These are phyloP conservation scores for Uloborus diversus DNA, from an alignment of 1,140 invertebrate genomes.

Conservation along the genomic window DNA sequence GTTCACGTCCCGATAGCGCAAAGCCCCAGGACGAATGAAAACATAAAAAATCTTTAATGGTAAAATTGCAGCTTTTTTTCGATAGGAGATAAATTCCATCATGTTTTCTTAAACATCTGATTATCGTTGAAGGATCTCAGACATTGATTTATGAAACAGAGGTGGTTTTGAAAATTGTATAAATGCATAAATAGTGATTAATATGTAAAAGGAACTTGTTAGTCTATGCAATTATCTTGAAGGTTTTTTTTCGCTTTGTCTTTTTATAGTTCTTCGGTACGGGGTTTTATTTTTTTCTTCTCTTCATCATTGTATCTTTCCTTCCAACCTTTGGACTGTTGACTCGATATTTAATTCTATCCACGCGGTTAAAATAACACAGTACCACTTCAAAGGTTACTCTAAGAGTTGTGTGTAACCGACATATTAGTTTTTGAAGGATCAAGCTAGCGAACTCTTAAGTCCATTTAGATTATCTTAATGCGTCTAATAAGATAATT, in stretches of 20 bases:
- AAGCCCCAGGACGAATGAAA: slow-evolving; percentile 8
- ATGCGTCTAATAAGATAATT: too few species aligned
- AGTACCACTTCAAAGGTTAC: slow-evolving; percentile 35
- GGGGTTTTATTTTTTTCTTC: slow-evolving; percentile 11
- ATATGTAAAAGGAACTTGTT: slow-evolving; percentile 48
- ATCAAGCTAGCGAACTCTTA: too few species aligned
- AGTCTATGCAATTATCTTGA: neutral
- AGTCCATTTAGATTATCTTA: too few species aligned
- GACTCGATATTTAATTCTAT: slow-evolving; percentile 27
- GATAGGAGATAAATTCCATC: slow-evolving; percentile 28
- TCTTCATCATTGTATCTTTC: neutral
- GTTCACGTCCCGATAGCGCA: slow-evolving; percentile 1
- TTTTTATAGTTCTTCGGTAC: neutral
- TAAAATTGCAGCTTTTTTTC: slow-evolving; percentile 43
- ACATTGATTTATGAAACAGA: slow-evolving; percentile 35
- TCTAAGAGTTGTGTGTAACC: neutral
- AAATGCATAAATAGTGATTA: slow-evolving; percentile 47
- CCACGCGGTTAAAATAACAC: neutral
- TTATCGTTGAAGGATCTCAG: slow-evolving; percentile 32
- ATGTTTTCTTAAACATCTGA: slow-evolving; percentile 35
- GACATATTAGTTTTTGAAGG: too few species aligned
- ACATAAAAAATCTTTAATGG: slow-evolving; percentile 29
- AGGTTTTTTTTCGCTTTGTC: slow-evolving; percentile 14
- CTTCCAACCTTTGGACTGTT: slow-evolving; percentile 21
- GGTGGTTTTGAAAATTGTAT: slow-evolving; percentile 40